Evolutionary conservation across 2,888 invertebrate genomes (phyloP).

Genomic region (Camponotus fellah): DNA sequence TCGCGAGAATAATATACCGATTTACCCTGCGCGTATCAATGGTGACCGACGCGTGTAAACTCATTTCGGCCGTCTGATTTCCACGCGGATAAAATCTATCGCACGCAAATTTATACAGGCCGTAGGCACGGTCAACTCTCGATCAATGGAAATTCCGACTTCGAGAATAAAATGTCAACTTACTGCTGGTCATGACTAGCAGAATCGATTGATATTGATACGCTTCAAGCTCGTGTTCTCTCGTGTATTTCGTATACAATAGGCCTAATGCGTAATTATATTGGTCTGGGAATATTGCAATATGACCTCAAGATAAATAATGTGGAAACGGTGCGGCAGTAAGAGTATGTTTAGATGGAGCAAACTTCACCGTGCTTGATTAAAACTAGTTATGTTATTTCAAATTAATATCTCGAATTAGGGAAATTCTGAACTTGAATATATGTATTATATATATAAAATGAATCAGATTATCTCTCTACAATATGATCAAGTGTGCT

Average conservation of each 20-base stretch:
- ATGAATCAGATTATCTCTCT: background rate
- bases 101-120: conserved; percentile 20
- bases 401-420: conserved; percentile 34
- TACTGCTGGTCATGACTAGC: no score
- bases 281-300: conserved; percentile 43
- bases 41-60: conserved; percentile 17
- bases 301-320: conserved; percentile 43
- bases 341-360: conserved; percentile 19
- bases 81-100: background rate
- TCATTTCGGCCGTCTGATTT: background rate
- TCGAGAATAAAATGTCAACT: conserved; percentile 26
- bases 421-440: conserved; percentile 12
- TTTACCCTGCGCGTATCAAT: conserved; percentile 41
- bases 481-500: background rate
- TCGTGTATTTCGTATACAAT: background rate
- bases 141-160: background rate
- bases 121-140: background rate
- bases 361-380: conserved; percentile 27
- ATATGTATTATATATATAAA: background rate
- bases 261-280: background rate
- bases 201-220: background rate
- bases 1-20: conserved; percentile 24
- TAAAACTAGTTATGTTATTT: conserved; percentile 18
- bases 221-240: background rate
- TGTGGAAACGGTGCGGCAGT: conserved; percentile 1